These are phyloP conservation scores for Ispidina picta DNA, from an alignment of 2,797 vertebrate species.

Conservation along the genomic window DNA sequence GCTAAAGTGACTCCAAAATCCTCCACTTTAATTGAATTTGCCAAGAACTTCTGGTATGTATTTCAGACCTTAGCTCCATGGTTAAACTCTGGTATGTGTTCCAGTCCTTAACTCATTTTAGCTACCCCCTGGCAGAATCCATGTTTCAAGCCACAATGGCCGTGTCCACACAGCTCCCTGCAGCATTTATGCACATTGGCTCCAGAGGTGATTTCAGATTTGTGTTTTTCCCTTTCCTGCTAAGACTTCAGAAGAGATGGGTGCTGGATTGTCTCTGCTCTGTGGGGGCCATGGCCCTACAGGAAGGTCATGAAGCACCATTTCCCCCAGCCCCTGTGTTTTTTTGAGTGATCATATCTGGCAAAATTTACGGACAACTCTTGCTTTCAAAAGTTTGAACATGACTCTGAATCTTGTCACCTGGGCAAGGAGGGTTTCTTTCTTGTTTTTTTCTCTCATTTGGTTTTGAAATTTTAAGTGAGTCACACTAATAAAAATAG, in stretches of 20 bases:
- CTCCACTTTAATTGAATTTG: neutral
- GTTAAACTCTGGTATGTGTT: fast-evolving
- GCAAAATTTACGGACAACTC: neutral
- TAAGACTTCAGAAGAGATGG: neutral
- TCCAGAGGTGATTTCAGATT: neutral
- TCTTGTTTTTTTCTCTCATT: neutral
- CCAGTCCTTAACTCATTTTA: neutral
- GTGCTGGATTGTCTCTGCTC: fast-evolving
- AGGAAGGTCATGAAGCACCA: fast-evolving
- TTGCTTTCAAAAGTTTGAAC: neutral
- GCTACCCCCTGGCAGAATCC: too few species aligned
- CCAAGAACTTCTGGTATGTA: fast-evolving
- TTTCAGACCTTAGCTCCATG: neutral
- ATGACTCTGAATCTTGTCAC: neutral
- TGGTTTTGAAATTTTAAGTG: neutral
- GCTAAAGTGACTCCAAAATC: neutral
- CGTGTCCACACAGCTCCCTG: fast-evolving
- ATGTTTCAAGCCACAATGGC: neutral
- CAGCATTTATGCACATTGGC: fast-evolving
- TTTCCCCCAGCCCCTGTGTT: neutral
- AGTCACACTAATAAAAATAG: neutral
- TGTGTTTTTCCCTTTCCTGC: neutral
- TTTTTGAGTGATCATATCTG: neutral
- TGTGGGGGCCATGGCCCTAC: fast-evolving
- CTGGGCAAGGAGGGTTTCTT: neutral